Evolutionary conservation across 2,797 vertebrate genomes (phyloP).

Genomic region (Clarias laeviceps): DNA sequence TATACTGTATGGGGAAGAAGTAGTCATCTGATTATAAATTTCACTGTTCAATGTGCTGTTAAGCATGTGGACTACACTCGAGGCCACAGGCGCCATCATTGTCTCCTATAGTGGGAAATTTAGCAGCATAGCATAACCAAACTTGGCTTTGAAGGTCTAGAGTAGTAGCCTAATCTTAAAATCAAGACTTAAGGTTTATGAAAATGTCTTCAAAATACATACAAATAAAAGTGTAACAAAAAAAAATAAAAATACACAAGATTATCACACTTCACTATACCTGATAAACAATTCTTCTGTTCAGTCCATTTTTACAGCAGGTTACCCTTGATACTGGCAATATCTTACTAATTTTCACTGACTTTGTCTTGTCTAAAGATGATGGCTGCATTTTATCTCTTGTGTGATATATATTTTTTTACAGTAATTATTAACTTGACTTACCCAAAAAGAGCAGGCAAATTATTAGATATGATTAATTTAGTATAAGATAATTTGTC

Average conservation of each 20-base stretch:
- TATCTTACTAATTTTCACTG: neutral
- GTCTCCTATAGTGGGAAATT: slow-evolving; percentile 3
- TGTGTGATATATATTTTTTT: neutral
- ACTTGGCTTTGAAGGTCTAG: neutral
- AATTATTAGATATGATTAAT: neutral
- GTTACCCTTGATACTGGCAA: neutral
- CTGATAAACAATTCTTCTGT: neutral
- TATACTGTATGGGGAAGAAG: slow-evolving; percentile 36
- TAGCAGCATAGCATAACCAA: slow-evolving; percentile 8
- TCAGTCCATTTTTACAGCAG: neutral
- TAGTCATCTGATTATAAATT: slow-evolving; percentile 25
- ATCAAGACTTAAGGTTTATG: neutral
- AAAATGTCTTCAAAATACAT: neutral
- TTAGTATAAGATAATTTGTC: neutral
- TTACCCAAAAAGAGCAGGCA: no score
- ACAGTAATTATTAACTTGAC: neutral
- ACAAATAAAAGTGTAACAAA: neutral
- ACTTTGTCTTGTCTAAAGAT: neutral
- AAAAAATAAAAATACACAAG: neutral
- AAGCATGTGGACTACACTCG: neutral
- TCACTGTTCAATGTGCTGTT: neutral
- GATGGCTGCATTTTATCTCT: neutral
- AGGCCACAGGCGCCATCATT: neutral
- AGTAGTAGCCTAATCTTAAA: neutral
- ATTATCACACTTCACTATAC: neutral